These are phyloP conservation scores for Xenopus petersii DNA, from an alignment of 2,797 vertebrate species.

Conservation along the genomic window DNA sequence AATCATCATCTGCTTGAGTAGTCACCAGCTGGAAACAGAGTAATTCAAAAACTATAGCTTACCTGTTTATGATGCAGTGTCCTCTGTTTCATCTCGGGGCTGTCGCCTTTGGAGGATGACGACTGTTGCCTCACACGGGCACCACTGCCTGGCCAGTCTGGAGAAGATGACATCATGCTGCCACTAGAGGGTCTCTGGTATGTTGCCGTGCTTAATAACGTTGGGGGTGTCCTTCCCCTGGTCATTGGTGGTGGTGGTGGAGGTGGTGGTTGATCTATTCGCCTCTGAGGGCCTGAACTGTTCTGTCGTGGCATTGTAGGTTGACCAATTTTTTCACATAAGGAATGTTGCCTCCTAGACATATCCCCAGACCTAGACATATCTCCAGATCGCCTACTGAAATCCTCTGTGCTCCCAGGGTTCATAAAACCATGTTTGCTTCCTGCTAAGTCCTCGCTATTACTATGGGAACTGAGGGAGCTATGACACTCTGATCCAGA, in stretches of 20 bases:
- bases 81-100: conserved; percentile 91
- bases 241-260: conserved; percentile 72
- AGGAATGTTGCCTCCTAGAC: conserved; percentile 85
- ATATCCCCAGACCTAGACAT: conserved; percentile 83
- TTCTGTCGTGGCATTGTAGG: conserved; percentile 85
- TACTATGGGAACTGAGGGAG: conserved; percentile 96
- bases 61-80: conserved; percentile 92
- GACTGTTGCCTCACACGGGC: conserved; percentile 88
- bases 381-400: conserved; percentile 81
- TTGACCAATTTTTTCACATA: conserved; percentile 82
- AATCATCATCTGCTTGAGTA: background rate
- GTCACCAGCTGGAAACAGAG: background rate
- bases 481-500: conserved; percentile 97
- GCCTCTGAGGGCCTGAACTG: conserved; percentile 87
- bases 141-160: conserved; percentile 87
- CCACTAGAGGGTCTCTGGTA: conserved; percentile 88
- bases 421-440: conserved; percentile 74
- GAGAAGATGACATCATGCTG: conserved; percentile 85
- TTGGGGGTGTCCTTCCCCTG: conserved; percentile 86
- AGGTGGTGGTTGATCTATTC: conserved; percentile 90
- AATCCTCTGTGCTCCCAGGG: conserved; percentile 76
- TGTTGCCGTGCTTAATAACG: conserved; percentile 78
- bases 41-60: conserved; percentile 39
- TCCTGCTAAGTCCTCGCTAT: conserved; percentile 84
- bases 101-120: conserved; percentile 93